Evolutionary conservation across 2,797 vertebrate species (phyloP).

Genomic region (Rhinichthys osculus): DNA sequence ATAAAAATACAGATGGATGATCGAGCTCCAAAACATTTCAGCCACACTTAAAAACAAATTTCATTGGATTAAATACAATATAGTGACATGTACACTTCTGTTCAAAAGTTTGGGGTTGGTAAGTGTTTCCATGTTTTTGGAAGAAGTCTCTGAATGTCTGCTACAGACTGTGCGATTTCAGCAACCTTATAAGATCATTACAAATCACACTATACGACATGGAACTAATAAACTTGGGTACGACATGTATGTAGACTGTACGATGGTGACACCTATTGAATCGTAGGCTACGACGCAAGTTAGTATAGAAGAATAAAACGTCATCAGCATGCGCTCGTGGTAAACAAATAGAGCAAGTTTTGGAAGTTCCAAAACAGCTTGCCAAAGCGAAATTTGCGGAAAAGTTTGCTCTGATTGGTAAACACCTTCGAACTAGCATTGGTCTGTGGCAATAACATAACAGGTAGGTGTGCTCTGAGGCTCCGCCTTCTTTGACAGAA

Average conservation of each 20-base stretch:
- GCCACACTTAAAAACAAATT: not conserved
- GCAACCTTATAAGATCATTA: no score
- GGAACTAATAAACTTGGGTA: no score
- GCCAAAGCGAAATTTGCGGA: not conserved
- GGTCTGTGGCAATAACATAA: no score
- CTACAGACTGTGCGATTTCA: no score
- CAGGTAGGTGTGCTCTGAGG: no score
- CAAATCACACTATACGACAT: no score
- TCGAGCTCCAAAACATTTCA: not conserved
- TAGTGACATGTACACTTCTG: not conserved
- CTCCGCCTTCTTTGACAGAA: no score
- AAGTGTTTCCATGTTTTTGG: not conserved
- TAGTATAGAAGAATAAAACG: not conserved
- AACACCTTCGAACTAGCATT: no score
- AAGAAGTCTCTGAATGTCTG: not conserved
- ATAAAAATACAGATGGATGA: not conserved
- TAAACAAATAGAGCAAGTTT: not conserved
- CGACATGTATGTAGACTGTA: not conserved
- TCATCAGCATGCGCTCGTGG: not conserved
- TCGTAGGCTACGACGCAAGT: not conserved
- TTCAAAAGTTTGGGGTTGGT: not conserved
- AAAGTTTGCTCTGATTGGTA: no score
- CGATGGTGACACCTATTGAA: no score
- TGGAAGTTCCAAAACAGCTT: not conserved
- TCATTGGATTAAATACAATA: not conserved